Percentiles rank a stretch among this genome's conserved stretches.
Evolutionary conservation across 2,888 invertebrate genomes (phyloP).

Genomic region (Leptinotarsa haldemani): DNA sequence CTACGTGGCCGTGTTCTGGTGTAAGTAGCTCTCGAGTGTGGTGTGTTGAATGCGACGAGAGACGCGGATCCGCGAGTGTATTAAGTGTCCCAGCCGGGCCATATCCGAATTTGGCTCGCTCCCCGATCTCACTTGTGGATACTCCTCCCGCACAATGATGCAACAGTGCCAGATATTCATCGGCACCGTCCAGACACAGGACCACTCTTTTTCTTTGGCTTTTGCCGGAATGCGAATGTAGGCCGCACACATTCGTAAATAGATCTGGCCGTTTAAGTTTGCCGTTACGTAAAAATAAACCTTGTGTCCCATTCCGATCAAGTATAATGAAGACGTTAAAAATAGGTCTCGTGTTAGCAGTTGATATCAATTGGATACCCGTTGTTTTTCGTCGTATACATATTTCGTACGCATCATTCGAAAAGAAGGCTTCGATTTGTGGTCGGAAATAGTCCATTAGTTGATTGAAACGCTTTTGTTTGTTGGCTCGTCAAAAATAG

Average conservation of each 20-base stretch:
- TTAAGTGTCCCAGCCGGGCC: conserved; percentile 47
- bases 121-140: conserved; percentile 9
- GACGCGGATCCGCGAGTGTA: conserved; percentile 38
- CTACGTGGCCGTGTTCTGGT: conserved; percentile 96
- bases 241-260: conserved; percentile 32
- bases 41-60: conserved; percentile 29
- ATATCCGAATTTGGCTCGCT: conserved; percentile 65
- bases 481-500: conserved; percentile 35
- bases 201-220: not conserved
- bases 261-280: conserved; percentile 34
- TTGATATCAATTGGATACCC: not conserved
- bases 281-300: conserved; percentile 44
- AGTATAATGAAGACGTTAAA: conserved; percentile 54
- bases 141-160: conserved; percentile 34
- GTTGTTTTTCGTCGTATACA: not conserved
- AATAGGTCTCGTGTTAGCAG: conserved; percentile 44
- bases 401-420: not conserved
- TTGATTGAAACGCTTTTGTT: conserved; percentile 19
- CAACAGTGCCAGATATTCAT: conserved; percentile 21
- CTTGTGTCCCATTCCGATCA: conserved; percentile 41
- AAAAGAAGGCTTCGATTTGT: not conserved
- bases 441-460: not conserved
- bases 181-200: not conserved
- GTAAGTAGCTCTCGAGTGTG: conserved; percentile 75
- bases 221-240: conserved; percentile 27